Evolutionary conservation across 37 sponge, comb jelly and placozoan species (phyloP), one percentile per base, ranked within the genome.

Genomic region (Spongia lamella): DNA sequence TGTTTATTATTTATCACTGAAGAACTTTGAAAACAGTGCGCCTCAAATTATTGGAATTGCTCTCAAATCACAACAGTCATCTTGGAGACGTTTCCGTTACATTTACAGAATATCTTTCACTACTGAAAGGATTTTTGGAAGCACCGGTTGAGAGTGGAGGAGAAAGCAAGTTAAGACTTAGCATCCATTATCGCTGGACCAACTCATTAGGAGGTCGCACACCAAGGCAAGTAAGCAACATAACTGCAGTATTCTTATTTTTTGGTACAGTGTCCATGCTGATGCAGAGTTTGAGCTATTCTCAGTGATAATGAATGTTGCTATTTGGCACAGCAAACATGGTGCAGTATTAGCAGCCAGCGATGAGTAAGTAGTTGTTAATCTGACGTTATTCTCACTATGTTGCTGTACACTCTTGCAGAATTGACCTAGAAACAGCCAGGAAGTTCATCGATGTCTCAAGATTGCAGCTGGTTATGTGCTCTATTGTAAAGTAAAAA

Each of bases 311-410:
- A 88, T 83, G 79, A 85, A 98, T 69, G 61, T 98, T 36, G 99
- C 86, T 3, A 83, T 98, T 43, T 98, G 99, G 99, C 86, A 95
- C 79, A 90, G 86, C 67, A 98, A 98, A 72, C 91, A 91, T 38
- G 96, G 93, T 25, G 89, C 95, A 22, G 33, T 75, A 34, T 73
- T 92, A 17, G 93, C 99, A 39, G 72, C 82, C 37, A 81, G 72
- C 53, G 94, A 93, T 72, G 81, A 75, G 94, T 93, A 38, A 62
- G 81, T 36, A 34, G 22, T n/a, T 22, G 56, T n/a, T n/a, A n/a
- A 35, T 37, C 16, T 30, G 60, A 9, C 65, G n/a, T 29, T 11
- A 2, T 64, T 6, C 6, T 20, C 31, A 32, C 6, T 9, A 20
- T 14, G 21, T 32, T 21, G 26, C 11, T 64, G 38, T 29, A n/a